Percentiles rank a stretch among this genome's conserved stretches.
These are phyloP conservation scores for Phengaris alcon DNA, from an alignment of 2,888 invertebrate species.

Conservation along the genomic window DNA sequence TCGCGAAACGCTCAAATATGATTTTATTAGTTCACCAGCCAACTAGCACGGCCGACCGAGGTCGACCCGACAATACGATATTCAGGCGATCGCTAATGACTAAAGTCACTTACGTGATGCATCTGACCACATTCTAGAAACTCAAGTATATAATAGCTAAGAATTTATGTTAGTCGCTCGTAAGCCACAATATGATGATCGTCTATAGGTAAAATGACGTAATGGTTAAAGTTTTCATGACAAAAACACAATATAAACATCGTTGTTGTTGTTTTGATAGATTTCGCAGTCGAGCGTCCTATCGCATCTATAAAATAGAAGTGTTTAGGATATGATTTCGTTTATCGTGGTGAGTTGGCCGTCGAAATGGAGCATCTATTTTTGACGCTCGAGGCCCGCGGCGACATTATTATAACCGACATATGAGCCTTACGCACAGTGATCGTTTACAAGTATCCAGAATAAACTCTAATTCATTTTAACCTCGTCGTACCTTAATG, in stretches of 20 bases:
- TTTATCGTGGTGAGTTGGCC: slow-evolving; percentile 68
- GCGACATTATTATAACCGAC: slow-evolving; percentile 71
- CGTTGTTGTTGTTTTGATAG: slow-evolving; percentile 15
- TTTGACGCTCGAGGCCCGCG: slow-evolving; percentile 74
- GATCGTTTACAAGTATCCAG: slow-evolving; percentile 41
- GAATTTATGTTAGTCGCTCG: background rate
- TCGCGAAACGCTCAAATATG: slow-evolving; percentile 63
- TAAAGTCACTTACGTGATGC: background rate
- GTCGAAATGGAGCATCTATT: slow-evolving; percentile 77
- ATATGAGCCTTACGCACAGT: slow-evolving; percentile 61
- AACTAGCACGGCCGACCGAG: slow-evolving; percentile 54
- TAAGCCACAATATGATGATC: background rate
- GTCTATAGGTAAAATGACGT: background rate
- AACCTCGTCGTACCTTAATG: slow-evolving; percentile 21
- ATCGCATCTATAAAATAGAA: slow-evolving; percentile 52
- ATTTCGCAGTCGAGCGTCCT: background rate
- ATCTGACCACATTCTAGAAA: slow-evolving; percentile 5
- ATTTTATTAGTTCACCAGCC: slow-evolving; percentile 61
- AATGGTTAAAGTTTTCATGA: background rate
- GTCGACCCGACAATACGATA: slow-evolving; percentile 47
- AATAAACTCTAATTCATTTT: slow-evolving; percentile 22
- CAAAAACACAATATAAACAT: slow-evolving; percentile 11
- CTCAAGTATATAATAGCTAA: background rate
- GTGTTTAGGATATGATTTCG: slow-evolving; percentile 68
- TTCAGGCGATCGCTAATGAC: slow-evolving; percentile 30